phyloP scores from a whole-genome alignment of 1,140 invertebrate genomes.

The Bombus consobrinus region DNA sequence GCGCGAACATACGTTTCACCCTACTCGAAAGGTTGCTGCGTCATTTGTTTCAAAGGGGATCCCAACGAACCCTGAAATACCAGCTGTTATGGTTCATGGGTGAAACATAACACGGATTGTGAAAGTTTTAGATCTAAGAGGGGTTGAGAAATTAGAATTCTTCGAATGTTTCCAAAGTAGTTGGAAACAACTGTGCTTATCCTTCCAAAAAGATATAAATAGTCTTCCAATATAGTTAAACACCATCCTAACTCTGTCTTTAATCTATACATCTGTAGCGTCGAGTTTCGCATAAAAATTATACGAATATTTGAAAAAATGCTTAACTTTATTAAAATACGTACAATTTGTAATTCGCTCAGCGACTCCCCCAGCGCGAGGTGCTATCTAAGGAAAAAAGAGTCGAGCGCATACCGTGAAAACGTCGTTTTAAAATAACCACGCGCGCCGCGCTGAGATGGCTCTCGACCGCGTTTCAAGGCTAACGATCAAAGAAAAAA shows the following conservation, averaged over 20 bases:
- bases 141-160: neutral
- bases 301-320: neutral
- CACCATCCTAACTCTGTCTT: too few relatives aligned
- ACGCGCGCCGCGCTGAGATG: too few relatives aligned
- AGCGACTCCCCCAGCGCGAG: neutral
- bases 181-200: neutral
- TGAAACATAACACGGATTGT: neutral
- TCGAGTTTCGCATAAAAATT: neutral
- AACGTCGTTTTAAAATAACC: constrained; percentile 13
- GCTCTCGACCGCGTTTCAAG: neutral
- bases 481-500: constrained; percentile 18
- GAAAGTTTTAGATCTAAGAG: neutral
- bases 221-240: neutral
- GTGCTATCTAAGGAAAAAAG: neutral
- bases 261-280: neutral
- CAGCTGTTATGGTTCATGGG: constrained; percentile 6
- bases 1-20: neutral
- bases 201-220: neutral
- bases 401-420: neutral
- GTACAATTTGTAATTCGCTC: neutral
- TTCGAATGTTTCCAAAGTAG: neutral
- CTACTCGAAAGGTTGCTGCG: neutral
- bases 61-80: neutral
- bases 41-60: constrained; percentile 4
- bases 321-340: neutral